Evolutionary conservation across 1,140 invertebrate species (phyloP).

Genomic region (Hydropsyche tenuis): DNA sequence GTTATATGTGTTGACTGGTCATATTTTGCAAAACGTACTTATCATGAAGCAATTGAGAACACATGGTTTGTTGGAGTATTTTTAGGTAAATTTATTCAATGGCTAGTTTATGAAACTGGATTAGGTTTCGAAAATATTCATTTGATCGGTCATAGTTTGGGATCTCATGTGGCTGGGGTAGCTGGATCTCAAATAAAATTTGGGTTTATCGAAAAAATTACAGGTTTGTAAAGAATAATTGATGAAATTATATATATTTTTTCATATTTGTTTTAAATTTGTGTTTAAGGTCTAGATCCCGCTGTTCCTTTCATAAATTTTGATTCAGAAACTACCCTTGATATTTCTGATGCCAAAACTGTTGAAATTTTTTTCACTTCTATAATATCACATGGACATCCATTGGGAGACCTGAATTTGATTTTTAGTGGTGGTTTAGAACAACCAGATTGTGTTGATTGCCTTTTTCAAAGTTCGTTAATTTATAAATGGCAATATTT

Average conservation of each 20-base stretch:
- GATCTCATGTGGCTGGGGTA: slow-evolving; percentile 43
- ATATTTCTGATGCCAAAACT: slow-evolving; percentile 34
- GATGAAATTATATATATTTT: neutral
- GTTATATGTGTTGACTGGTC: slow-evolving; percentile 47
- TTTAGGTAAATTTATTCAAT: slow-evolving; percentile 37
- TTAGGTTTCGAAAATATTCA: slow-evolving; percentile 36
- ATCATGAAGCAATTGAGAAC: slow-evolving; percentile 40
- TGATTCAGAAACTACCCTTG: slow-evolving; percentile 38
- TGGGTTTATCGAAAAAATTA: slow-evolving; percentile 41
- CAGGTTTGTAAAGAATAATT: slow-evolving; percentile 30
- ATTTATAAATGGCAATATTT: neutral
- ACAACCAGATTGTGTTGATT: slow-evolving; percentile 36
- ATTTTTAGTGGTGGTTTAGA: slow-evolving; percentile 41
- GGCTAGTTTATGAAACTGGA: slow-evolving; percentile 35
- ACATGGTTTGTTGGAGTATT: slow-evolving; percentile 14
- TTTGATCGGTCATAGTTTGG: slow-evolving; percentile 45
- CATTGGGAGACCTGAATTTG: slow-evolving; percentile 45
- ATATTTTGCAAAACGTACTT: slow-evolving; percentile 25
- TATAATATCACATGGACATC: slow-evolving; percentile 43
- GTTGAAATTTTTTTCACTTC: slow-evolving; percentile 48
- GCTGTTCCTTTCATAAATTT: slow-evolving; percentile 42
- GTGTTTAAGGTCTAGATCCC: slow-evolving; percentile 43
- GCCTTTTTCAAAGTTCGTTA: neutral
- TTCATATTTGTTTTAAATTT: neutral
- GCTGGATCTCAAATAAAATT: slow-evolving; percentile 33